Evolutionary conservation across 2,113 vertebrate genomes (phyloP).

Genomic region (Xiphophorus maculatus): DNA sequence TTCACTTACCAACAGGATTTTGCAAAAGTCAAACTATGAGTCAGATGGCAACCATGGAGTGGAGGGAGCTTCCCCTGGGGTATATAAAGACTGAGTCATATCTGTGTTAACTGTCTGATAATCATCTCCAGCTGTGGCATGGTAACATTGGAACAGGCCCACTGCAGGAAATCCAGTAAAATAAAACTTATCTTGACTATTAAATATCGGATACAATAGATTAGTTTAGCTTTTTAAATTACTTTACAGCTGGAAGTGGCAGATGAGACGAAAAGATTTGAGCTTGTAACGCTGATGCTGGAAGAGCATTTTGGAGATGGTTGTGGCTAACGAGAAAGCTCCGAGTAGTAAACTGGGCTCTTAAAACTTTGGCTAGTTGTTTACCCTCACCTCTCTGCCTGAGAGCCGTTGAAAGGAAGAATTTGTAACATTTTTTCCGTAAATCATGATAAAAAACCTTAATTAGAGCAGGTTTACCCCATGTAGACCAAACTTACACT

Average conservation of each 20-base stretch:
- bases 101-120: constrained; percentile 55
- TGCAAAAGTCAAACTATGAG: constrained; percentile 40
- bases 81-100: constrained; percentile 34
- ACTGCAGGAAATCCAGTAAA: constrained; percentile 4
- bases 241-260: constrained; percentile 5
- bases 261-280: background rate
- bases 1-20: constrained; percentile 23
- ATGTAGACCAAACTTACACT: no score
- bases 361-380: background rate
- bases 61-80: constrained; percentile 49
- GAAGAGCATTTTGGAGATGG: background rate
- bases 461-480: no score
- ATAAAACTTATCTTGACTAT: constrained; percentile 2
- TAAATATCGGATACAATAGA: constrained; percentile 7
- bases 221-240: background rate
- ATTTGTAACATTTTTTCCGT: no score
- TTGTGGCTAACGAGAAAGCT: background rate
- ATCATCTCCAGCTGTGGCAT: constrained; percentile 56
- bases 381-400: background rate
- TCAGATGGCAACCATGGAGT: constrained; percentile 45
- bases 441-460: no score
- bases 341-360: background rate
- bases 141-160: constrained; percentile 34
- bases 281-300: background rate
- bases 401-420: background rate